These are phyloP conservation scores for Melanotaenia nigrans DNA, from an alignment of 2,797 vertebrate genomes.

Conservation along the genomic window DNA sequence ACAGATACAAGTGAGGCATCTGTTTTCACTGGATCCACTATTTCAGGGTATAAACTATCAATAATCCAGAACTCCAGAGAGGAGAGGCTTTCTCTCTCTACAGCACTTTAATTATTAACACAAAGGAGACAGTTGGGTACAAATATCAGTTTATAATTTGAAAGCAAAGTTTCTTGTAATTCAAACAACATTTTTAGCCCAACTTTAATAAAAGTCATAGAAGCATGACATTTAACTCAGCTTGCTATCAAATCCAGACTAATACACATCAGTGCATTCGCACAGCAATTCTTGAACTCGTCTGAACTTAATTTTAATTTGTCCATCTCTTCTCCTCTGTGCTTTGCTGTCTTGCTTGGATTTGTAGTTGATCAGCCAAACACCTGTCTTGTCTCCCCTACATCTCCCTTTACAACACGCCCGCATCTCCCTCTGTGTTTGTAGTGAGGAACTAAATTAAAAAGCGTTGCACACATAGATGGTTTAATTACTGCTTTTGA, in stretches of 20 bases:
- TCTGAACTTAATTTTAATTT: background rate
- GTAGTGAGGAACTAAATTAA: background rate
- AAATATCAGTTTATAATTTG: background rate
- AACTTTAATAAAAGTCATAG: background rate
- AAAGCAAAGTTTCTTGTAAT: background rate
- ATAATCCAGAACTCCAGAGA: background rate
- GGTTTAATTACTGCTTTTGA: background rate
- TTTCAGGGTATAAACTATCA: background rate
- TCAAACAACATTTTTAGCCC: background rate
- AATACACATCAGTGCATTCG: background rate
- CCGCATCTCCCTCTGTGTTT: background rate
- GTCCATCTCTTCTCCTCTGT: background rate
- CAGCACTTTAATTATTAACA: background rate
- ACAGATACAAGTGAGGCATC: no score
- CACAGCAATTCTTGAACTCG: background rate
- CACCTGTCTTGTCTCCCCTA: background rate
- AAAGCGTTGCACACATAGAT: background rate
- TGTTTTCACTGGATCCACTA: no score
- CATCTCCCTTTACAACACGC: background rate
- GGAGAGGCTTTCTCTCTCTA: background rate
- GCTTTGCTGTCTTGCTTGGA: background rate
- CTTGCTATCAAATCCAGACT: background rate
- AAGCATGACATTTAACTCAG: background rate
- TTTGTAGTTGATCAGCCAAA: background rate
- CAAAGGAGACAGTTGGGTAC: constrained; percentile 4